These are phyloP conservation scores for Neotragus moschatus DNA, from an alignment of 2,113 vertebrate genomes.

Conservation along the genomic window DNA sequence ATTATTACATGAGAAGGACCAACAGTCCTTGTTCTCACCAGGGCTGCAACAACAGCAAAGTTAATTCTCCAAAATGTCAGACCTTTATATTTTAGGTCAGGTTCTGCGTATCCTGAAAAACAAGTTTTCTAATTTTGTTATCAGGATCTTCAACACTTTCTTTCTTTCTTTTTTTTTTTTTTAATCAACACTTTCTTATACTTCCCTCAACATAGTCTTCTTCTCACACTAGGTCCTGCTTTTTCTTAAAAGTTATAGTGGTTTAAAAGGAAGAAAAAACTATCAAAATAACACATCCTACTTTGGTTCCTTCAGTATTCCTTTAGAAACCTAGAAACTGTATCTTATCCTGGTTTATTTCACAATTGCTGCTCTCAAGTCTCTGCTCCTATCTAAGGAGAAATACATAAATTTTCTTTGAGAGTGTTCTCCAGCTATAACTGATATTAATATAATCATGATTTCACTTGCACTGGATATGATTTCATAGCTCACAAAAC, in stretches of 20 bases:
- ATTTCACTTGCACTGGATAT: background rate
- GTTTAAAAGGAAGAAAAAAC: conserved; percentile 6
- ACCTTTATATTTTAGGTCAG: background rate
- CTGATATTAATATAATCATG: background rate
- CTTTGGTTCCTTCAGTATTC: background rate
- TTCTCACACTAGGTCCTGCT: background rate
- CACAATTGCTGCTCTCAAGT: background rate
- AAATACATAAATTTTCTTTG: background rate
- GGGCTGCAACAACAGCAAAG: background rate
- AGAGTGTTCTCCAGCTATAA: background rate
- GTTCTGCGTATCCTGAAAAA: background rate
- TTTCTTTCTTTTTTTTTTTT: no score
- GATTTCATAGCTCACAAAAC: background rate
- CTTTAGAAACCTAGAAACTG: background rate
- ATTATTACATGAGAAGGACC: background rate
- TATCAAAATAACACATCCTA: background rate
- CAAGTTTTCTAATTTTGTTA: background rate
- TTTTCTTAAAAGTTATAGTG: background rate
- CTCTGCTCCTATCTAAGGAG: background rate
- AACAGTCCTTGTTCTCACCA: conserved; percentile 8
- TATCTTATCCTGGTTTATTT: background rate
- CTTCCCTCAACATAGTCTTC: background rate
- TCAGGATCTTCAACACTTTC: background rate
- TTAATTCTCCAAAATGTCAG: background rate
- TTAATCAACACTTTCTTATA: background rate